Percentiles rank a stretch among this genome's conserved stretches.
Evolutionary conservation across 2,888 invertebrate genomes (phyloP).

Genomic region (Epiblema foenella): DNA sequence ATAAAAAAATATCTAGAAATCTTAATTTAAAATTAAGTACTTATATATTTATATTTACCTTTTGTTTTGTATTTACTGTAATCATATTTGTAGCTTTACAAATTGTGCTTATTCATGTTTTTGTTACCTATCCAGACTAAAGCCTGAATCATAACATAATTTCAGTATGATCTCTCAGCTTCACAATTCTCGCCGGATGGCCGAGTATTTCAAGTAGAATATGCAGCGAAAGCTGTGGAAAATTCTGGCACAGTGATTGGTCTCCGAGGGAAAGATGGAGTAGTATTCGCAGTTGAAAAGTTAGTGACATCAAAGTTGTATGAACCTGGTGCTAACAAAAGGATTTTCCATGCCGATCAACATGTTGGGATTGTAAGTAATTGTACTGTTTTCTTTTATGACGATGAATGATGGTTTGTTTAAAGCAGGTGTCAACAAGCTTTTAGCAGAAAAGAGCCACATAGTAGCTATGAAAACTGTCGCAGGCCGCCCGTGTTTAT

Average conservation of each 20-base stretch:
- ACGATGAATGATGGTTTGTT: neutral
- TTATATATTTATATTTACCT: neutral
- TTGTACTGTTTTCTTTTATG: neutral
- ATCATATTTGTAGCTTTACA: neutral
- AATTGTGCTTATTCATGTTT: conserved; percentile 51
- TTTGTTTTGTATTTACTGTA: neutral
- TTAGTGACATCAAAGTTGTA: conserved; percentile 96
- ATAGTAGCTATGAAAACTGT: too few species aligned
- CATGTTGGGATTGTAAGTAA: conserved; percentile 95
- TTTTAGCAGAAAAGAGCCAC: too few species aligned
- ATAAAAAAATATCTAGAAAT: neutral
- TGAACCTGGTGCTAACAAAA: conserved; percentile 95
- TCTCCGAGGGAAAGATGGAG: conserved; percentile 96
- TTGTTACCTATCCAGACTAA: conserved; percentile 22
- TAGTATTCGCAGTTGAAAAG: conserved; percentile 99
- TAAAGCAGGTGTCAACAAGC: too few species aligned
- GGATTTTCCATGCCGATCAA: conserved; percentile 96
- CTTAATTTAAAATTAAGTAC: neutral
- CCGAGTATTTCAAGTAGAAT: conserved; percentile 99
- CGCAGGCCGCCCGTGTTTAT: too few species aligned
- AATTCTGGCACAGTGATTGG: conserved; percentile 98
- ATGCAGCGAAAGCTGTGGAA: conserved; percentile 99
- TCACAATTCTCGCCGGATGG: conserved; percentile 99
- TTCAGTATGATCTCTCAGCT: conserved; percentile 99
- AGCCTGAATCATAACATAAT: conserved; percentile 57